Percentiles rank a stretch among this genome's conserved stretches.
phyloP scores from a whole-genome alignment of 2,113 vertebrate species.

The Promerops cafer region DNA sequence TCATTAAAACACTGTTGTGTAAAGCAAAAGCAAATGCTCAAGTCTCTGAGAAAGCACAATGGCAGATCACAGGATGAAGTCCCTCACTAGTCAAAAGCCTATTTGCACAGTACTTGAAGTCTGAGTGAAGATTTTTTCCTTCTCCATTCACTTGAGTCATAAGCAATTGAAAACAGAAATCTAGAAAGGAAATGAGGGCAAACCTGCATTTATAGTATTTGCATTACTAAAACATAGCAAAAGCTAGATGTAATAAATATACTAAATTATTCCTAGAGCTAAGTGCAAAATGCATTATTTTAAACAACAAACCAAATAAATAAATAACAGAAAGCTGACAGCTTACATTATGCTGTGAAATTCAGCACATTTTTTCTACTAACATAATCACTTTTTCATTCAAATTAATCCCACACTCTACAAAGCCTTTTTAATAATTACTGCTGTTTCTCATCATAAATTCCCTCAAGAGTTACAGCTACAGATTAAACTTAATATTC shows the following conservation, averaged over 20 bases:
- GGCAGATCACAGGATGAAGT: neutral
- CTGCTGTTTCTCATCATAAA: neutral
- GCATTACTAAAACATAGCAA: neutral
- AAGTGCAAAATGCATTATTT: neutral
- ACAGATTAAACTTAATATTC: neutral
- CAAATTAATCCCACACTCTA: neutral
- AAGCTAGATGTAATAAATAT: neutral
- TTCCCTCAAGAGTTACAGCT: neutral
- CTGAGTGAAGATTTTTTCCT: neutral
- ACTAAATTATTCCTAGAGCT: neutral
- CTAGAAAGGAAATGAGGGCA: neutral
- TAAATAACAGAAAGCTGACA: neutral
- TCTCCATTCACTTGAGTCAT: neutral
- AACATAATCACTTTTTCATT: constrained; percentile 7
- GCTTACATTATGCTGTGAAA: neutral
- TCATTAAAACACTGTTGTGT: neutral
- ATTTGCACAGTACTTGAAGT: neutral
- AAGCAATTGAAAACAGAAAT: neutral
- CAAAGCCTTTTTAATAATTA: constrained; percentile 38
- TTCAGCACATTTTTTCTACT: neutral
- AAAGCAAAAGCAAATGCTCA: neutral
- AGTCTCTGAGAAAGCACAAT: neutral
- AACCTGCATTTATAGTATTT: neutral
- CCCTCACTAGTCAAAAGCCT: neutral
- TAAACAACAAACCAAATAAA: neutral